Evolutionary conservation across 2,888 invertebrate species (phyloP).

Genomic region (Zonitis immaculata): DNA sequence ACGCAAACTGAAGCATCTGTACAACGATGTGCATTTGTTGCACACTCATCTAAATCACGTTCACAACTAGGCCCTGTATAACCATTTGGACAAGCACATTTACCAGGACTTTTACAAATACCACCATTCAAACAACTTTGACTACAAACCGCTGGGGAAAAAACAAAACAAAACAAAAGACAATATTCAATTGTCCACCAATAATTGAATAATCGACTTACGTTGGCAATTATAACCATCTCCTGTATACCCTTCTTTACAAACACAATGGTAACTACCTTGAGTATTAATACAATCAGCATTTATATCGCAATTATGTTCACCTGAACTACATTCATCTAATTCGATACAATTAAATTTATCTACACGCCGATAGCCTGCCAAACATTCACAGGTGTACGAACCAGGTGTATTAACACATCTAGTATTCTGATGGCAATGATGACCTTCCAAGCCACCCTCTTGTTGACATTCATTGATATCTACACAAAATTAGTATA

Average conservation of each 20-base stretch:
- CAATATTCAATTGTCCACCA: not conserved
- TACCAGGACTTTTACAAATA: slow-evolving; percentile 69
- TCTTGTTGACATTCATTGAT: slow-evolving; percentile 79
- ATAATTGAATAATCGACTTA: slow-evolving; percentile 50
- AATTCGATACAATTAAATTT: slow-evolving; percentile 76
- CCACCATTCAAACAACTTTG: slow-evolving; percentile 82
- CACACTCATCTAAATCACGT: slow-evolving; percentile 82
- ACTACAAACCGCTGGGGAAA: slow-evolving; percentile 75
- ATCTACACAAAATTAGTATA: slow-evolving; percentile 52
- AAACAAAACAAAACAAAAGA: slow-evolving; percentile 14
- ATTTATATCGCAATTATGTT: slow-evolving; percentile 69
- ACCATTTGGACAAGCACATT: slow-evolving; percentile 74
- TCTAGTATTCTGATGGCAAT: slow-evolving; percentile 77
- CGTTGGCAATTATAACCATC: slow-evolving; percentile 77
- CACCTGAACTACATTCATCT: slow-evolving; percentile 70
- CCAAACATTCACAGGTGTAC: slow-evolving; percentile 78
- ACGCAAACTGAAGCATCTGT: slow-evolving; percentile 73
- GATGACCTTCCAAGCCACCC: slow-evolving; percentile 75
- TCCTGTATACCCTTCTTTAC: slow-evolving; percentile 67
- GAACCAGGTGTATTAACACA: slow-evolving; percentile 80
- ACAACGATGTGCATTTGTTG: slow-evolving; percentile 65
- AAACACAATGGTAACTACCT: slow-evolving; percentile 75
- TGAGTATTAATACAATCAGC: slow-evolving; percentile 77
- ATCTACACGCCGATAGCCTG: slow-evolving; percentile 71
- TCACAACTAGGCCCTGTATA: slow-evolving; percentile 81